Base-by-base conservation (phyloP, 2,113 vertebrate species). In the Clinocottus analis region DNA sequence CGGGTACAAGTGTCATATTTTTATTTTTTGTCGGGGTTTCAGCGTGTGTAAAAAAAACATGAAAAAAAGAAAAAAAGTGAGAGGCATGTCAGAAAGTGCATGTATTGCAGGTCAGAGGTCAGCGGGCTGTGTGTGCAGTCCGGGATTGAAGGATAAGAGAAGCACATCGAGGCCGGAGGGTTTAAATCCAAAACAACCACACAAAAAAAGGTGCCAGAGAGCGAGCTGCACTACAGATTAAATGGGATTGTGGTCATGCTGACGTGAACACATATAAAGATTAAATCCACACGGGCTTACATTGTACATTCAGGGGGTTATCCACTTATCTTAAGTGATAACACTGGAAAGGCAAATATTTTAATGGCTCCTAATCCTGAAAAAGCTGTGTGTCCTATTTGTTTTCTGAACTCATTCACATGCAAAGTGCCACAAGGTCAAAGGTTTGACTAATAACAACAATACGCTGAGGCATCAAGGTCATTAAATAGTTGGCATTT, bases 21-120 rank as follows among this genome's bases (percentile, higher is more conserved):
- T 85, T 87, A 59, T 41, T 82, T 83, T n/a, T n/a, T n/a, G n/a
- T n/a, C n/a, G n/a, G n/a, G n/a, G n/a, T n/a, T n/a, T n/a, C n/a
- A n/a, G n/a, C n/a, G n/a, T n/a, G n/a, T n/a, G n/a, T n/a, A n/a
- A n/a, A n/a, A n/a, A n/a, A n/a, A n/a, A n/a, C n/a, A n/a, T n/a
- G n/a, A n/a, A n/a, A n/a, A n/a, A n/a, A n/a, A n/a, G n/a, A n/a
- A n/a, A n/a, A n/a, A n/a, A n/a, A n/a, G 80, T 49, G 61, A 45
- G 61, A 12, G 77, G 14, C 6, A 65, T 85, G 74, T 80, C 77
- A 75, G 69, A 59, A 43, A 58, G 71, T 35, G 6, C 37, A 31
- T 85, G 74, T 85, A 64, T 41, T 62, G 58, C 31, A 16, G 89
- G 87, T 84, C 82, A 86, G 53, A 83, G 90, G 87, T 87, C 75